Evolutionary conservation across 2,888 invertebrate genomes (phyloP).

Genomic region (Trissoscelio sp.): DNA sequence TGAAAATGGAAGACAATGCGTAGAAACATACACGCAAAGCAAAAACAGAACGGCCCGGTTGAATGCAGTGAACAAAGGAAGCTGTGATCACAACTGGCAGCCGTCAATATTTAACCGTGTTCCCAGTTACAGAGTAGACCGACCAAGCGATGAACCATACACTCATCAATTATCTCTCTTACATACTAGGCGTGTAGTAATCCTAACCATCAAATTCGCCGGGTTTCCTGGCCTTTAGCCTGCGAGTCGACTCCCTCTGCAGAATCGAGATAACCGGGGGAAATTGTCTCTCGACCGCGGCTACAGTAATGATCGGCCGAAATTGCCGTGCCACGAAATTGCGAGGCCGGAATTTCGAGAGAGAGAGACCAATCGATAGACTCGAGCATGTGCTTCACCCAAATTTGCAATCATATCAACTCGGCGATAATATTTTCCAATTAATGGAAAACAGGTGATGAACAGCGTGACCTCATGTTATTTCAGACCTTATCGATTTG

Average conservation of each 20-base stretch:
- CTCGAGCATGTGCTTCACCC: slow-evolving; percentile 45
- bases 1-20: slow-evolving; percentile 25
- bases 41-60: slow-evolving; percentile 19
- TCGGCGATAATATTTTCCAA: slow-evolving; percentile 31
- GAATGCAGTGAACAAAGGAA: slow-evolving; percentile 71
- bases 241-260: slow-evolving; percentile 48
- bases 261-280: slow-evolving; percentile 71
- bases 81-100: slow-evolving; percentile 67
- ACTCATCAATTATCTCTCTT: slow-evolving; percentile 80
- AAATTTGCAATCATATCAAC: slow-evolving; percentile 37
- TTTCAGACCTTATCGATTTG: neutral
- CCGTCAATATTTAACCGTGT: slow-evolving; percentile 78
- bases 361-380: slow-evolving; percentile 65
- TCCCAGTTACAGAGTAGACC: slow-evolving; percentile 73
- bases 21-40: slow-evolving; percentile 23
- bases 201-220: slow-evolving; percentile 65
- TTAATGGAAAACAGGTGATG: neutral
- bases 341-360: slow-evolving; percentile 67
- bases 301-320: slow-evolving; percentile 76
- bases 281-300: slow-evolving; percentile 75
- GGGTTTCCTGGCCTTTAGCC: slow-evolving; percentile 58
- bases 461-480: neutral
- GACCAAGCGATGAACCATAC: slow-evolving; percentile 76
- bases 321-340: slow-evolving; percentile 72
- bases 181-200: slow-evolving; percentile 71